These are phyloP conservation scores for Salvator merianae DNA, from an alignment of 2,113 vertebrate genomes.

Conservation along the genomic window DNA sequence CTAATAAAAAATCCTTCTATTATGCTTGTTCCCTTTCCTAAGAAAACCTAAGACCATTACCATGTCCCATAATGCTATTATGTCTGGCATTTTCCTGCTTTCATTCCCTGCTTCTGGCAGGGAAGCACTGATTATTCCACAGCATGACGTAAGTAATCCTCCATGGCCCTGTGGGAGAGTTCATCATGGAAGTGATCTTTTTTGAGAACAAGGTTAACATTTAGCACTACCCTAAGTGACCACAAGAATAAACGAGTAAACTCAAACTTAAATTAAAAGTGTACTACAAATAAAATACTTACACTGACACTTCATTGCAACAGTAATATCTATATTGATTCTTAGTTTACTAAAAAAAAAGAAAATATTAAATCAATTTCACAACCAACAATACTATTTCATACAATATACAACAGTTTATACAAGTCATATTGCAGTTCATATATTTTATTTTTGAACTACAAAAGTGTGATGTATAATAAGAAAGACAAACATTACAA, in stretches of 20 bases:
- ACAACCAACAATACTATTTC: background rate
- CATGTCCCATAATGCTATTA: background rate
- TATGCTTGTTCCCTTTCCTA: background rate
- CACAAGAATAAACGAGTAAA: background rate
- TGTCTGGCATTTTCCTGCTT: background rate
- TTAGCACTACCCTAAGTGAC: background rate
- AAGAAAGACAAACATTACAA: background rate
- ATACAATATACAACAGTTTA: background rate
- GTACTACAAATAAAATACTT: slow-evolving; percentile 72
- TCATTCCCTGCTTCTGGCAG: background rate
- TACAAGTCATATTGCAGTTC: background rate
- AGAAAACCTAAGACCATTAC: background rate
- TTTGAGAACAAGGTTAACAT: background rate
- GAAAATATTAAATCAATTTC: slow-evolving; percentile 21
- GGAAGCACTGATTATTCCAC: background rate
- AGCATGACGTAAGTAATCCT: background rate
- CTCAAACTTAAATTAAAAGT: slow-evolving; percentile 18
- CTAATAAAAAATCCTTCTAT: background rate
- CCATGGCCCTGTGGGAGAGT: background rate
- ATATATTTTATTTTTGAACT: background rate
- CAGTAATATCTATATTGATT: slow-evolving; percentile 97
- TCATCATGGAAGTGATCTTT: background rate
- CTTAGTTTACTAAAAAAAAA: slow-evolving; percentile 88
- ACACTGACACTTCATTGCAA: slow-evolving; percentile 98
- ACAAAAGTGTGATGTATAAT: background rate